Evolutionary conservation across 2,888 invertebrate species (phyloP).

Genomic region (Meiosimyza platycephala): DNA sequence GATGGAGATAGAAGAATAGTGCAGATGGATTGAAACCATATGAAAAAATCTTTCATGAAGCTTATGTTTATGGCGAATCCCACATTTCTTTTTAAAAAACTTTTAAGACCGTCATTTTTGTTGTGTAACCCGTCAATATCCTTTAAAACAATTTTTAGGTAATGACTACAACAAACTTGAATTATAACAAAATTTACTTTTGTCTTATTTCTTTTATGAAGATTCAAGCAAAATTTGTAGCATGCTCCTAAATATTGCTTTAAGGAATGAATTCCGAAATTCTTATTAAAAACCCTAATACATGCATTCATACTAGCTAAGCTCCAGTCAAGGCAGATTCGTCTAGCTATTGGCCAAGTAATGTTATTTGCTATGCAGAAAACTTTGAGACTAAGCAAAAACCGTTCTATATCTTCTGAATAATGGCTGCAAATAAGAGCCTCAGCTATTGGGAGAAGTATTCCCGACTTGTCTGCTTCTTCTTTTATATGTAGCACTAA

Average conservation of each 20-base stretch:
- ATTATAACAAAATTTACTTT: slow-evolving; percentile 1
- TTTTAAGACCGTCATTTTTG: background rate
- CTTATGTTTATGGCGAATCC: background rate
- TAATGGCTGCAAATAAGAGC: no score
- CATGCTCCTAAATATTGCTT: no score
- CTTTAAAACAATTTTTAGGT: slow-evolving; percentile 13
- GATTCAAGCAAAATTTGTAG: no score
- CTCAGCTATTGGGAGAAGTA: no score
- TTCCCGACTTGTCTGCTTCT: no score
- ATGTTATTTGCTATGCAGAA: no score
- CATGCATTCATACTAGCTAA: slow-evolving; percentile 19
- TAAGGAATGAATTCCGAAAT: background rate
- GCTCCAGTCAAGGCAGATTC: slow-evolving; percentile 21
- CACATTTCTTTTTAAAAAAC: background rate
- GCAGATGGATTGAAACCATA: background rate
- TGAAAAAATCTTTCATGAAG: no score
- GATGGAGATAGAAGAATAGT: background rate
- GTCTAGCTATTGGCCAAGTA: no score
- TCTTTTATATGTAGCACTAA: no score
- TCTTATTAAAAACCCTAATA: slow-evolving; percentile 16
- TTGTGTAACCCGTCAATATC: slow-evolving; percentile 1
- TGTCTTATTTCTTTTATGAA: background rate
- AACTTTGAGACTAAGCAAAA: no score
- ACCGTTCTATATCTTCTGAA: no score
- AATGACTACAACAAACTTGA: slow-evolving; percentile 16